Conservation (phyloP, 2,888 invertebrate genomes). For the Dexiosoma caninum region DNA sequence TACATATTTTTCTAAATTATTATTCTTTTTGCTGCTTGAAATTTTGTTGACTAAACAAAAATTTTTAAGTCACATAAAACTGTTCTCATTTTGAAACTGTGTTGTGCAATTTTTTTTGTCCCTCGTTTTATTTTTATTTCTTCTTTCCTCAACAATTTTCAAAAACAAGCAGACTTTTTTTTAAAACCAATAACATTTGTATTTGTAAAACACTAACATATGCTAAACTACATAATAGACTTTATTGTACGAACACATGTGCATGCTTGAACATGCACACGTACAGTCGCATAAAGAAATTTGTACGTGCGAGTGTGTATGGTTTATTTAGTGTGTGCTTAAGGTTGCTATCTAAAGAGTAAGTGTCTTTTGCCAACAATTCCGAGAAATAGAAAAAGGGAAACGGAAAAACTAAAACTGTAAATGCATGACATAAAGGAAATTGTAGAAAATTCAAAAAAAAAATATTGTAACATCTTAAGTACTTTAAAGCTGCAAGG, state of each 20-base stretch:
- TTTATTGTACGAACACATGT: constrained; percentile 38
- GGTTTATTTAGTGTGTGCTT: background rate
- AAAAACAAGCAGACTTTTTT: constrained; percentile 46
- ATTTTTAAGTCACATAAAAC: background rate
- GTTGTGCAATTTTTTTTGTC: background rate
- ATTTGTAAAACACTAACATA: constrained; percentile 61
- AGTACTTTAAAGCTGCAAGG: constrained; percentile 39
- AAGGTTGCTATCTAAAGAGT: constrained; percentile 34
- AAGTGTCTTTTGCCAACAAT: constrained; percentile 52
- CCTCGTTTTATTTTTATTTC: background rate
- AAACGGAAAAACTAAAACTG: background rate
- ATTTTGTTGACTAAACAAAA: too few species aligned
- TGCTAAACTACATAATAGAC: constrained; percentile 61
- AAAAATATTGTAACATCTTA: constrained; percentile 49
- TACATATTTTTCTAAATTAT: too few species aligned
- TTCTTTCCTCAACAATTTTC: constrained; percentile 29
- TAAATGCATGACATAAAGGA: constrained; percentile 47
- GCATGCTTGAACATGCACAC: background rate
- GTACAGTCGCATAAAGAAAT: background rate
- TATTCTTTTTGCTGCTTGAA: too few species aligned
- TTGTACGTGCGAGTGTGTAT: too few species aligned
- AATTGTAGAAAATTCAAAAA: constrained; percentile 44
- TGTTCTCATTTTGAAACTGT: background rate
- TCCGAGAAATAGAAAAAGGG: background rate
- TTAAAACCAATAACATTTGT: constrained; percentile 62